Percentiles rank a stretch among this genome's conserved stretches.
These are phyloP conservation scores for Myotis davidii DNA, from an alignment of 2,113 vertebrate species.

Conservation along the genomic window DNA sequence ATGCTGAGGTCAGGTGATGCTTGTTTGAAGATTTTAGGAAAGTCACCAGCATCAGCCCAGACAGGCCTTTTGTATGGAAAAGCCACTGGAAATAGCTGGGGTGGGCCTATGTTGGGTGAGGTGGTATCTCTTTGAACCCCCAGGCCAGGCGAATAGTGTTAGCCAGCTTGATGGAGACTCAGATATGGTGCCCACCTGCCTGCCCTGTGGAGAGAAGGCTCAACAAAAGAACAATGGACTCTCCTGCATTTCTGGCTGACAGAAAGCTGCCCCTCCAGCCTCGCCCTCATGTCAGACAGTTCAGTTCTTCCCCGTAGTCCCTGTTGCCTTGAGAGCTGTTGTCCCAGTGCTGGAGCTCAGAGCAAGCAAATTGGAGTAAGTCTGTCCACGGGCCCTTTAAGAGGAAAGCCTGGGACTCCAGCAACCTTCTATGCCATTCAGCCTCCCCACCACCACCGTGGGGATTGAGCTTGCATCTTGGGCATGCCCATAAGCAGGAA, in stretches of 20 bases:
- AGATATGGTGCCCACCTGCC: background rate
- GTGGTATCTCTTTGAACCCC: background rate
- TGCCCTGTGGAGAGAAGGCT: background rate
- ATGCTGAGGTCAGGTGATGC: background rate
- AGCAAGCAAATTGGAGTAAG: background rate
- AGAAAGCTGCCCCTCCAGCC: background rate
- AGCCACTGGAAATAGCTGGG: background rate
- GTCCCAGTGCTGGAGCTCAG: background rate
- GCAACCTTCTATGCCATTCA: background rate
- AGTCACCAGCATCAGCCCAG: background rate
- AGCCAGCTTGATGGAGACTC: background rate
- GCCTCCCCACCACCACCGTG: too few species aligned
- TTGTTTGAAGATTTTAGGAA: background rate
- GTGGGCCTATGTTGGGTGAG: background rate
- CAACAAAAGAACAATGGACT: background rate
- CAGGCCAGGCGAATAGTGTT: background rate
- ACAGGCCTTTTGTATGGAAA: background rate
- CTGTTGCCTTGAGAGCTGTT: background rate
- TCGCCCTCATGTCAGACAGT: background rate
- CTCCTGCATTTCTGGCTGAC: background rate
- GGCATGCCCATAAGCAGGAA: too few species aligned
- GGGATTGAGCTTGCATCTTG: too few species aligned
- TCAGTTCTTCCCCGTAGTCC: background rate
- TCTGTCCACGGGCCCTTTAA: background rate
- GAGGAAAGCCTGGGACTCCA: background rate